A percentile compares a stretch with the other conserved stretches of the same genome.
These are phyloP conservation scores for Urocynchramus pylzowi DNA, from an alignment of 2,113 vertebrate genomes.

Conservation along the genomic window DNA sequence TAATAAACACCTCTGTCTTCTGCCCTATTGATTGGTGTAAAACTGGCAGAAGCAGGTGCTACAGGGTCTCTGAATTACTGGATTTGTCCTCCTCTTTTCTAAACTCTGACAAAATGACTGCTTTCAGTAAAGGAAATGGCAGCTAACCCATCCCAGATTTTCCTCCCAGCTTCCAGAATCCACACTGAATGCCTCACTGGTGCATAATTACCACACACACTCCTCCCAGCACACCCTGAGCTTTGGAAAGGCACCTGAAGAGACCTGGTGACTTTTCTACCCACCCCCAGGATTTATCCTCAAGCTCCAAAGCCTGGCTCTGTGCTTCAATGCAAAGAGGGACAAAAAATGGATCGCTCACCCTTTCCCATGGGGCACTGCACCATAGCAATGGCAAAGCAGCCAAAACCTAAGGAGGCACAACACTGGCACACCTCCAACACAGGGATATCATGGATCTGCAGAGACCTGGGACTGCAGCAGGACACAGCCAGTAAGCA, in stretches of 20 bases:
- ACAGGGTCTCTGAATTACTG: background rate
- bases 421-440: background rate
- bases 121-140: background rate
- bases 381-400: background rate
- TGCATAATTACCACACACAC: accelerated
- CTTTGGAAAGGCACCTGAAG: background rate
- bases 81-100: background rate
- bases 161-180: background rate
- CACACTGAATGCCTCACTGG: background rate
- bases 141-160: background rate
- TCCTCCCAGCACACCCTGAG: background rate
- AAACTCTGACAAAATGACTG: background rate
- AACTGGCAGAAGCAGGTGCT: background rate
- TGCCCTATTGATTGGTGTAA: background rate
- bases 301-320: background rate
- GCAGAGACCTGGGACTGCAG: background rate
- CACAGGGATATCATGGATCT: background rate
- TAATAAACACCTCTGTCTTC: background rate
- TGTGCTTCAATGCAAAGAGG: background rate
- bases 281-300: background rate
- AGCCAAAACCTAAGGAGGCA: background rate
- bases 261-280: background rate
- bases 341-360: accelerated
- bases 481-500: background rate
- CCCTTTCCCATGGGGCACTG: accelerated